These are phyloP conservation scores for Enteromius fasciolatus DNA, from an alignment of 2,797 vertebrate genomes.

Conservation along the genomic window DNA sequence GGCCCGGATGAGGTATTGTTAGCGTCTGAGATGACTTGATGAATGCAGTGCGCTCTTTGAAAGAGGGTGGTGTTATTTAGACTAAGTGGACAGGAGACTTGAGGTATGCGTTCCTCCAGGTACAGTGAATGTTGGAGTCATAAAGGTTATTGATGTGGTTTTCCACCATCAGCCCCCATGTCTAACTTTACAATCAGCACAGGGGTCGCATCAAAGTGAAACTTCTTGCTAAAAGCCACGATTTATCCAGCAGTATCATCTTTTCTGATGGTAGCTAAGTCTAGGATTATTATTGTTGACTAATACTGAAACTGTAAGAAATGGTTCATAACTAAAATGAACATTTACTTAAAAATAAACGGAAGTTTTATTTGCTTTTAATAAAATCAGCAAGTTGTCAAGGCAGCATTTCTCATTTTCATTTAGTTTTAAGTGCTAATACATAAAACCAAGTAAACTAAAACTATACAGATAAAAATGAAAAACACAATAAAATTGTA, in stretches of 20 bases:
- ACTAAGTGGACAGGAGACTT: conserved; percentile 49
- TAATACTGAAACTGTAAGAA: background rate
- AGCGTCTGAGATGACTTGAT: conserved; percentile 53
- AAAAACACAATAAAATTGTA: background rate
- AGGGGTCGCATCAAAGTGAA: conserved; percentile 61
- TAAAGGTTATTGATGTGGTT: conserved; percentile 71
- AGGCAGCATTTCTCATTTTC: background rate
- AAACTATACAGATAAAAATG: background rate
- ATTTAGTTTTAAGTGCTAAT: background rate
- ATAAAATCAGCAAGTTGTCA: background rate
- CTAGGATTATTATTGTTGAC: background rate
- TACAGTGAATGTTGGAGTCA: conserved; percentile 55
- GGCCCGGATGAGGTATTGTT: conserved; percentile 45
- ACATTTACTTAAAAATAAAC: too few relatives aligned
- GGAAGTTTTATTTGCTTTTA: too few relatives aligned
- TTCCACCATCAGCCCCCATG: conserved; percentile 24
- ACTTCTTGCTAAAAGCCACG: conserved; percentile 57
- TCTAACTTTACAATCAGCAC: conserved; percentile 68
- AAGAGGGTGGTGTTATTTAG: conserved; percentile 50
- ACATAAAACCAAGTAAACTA: background rate
- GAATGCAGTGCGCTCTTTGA: conserved; percentile 57
- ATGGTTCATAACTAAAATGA: background rate
- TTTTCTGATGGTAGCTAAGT: conserved; percentile 47
- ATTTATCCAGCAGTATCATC: conserved; percentile 53
- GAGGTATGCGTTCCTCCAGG: conserved; percentile 53